phyloP scores from a whole-genome alignment of 2,113 vertebrate species.

The Nannospalax galili region DNA sequence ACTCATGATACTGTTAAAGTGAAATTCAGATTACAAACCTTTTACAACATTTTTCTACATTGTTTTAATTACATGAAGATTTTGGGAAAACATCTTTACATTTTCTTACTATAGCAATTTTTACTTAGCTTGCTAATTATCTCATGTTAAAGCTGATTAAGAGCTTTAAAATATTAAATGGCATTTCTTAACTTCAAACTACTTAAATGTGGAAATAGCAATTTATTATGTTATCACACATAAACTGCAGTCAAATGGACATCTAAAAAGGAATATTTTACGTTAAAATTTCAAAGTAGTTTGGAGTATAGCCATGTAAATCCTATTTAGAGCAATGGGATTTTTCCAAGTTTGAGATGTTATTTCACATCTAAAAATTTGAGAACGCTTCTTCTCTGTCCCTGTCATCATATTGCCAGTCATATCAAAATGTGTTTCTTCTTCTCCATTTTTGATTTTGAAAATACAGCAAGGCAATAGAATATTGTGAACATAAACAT shows the following conservation, averaged over 20 bases:
- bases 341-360: constrained; percentile 56
- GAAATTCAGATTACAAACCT: neutral
- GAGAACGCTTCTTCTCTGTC: constrained; percentile 42
- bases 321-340: constrained; percentile 64
- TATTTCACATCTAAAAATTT: constrained; percentile 46
- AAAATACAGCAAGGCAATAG: constrained; percentile 33
- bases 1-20: constrained; percentile 39
- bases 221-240: constrained; percentile 20
- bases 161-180: constrained; percentile 52
- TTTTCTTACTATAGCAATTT: constrained; percentile 52
- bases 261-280: constrained; percentile 43
- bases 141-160: constrained; percentile 24
- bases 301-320: constrained; percentile 63
- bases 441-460: constrained; percentile 38
- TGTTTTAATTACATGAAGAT: constrained; percentile 21
- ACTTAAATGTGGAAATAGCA: constrained; percentile 20
- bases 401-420: constrained; percentile 37
- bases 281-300: constrained; percentile 72
- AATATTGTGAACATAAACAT: constrained; percentile 19
- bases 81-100: constrained; percentile 26
- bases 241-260: constrained; percentile 48
- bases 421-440: constrained; percentile 54
- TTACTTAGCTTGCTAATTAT: constrained; percentile 36
- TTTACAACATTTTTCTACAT: neutral
- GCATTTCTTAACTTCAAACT: constrained; percentile 55